Conservation (phyloP, 2,797 vertebrate genomes). For the Odontamblyopus rebecca region DNA sequence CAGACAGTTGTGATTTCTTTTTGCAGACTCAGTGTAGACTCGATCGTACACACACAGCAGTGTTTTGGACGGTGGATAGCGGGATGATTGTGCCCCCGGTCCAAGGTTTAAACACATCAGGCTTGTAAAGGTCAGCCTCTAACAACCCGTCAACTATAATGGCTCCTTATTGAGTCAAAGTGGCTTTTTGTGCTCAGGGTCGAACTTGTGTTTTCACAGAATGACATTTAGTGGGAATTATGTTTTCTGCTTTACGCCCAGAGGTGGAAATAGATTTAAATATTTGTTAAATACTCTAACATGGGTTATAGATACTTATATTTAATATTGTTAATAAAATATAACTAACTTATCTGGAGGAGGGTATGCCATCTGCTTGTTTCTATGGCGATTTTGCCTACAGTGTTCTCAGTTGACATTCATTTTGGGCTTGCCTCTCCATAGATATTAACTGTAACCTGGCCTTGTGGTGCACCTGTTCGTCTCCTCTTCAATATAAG, state of each 20-base stretch:
- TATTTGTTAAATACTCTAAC: neutral
- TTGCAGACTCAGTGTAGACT: conserved; percentile 37
- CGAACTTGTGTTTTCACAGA: conserved; percentile 49
- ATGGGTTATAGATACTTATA: neutral
- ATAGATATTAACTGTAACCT: too few species aligned
- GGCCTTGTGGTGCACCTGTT: too few species aligned
- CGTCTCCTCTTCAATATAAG: too few species aligned
- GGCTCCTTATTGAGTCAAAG: conserved; percentile 68
- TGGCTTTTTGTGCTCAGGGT: conserved; percentile 60
- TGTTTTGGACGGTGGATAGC: conserved; percentile 45
- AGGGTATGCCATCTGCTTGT: too few species aligned
- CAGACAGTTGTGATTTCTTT: conserved; percentile 60
- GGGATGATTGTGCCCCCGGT: conserved; percentile 30
- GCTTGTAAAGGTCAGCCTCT: conserved; percentile 67
- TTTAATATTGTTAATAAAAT: too few species aligned
- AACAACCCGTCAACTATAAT: conserved; percentile 71
- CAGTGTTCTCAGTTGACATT: too few species aligned
- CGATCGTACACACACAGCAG: conserved; percentile 38
- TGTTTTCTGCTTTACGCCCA: conserved; percentile 20
- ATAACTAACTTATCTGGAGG: too few species aligned
- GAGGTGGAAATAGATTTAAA: neutral
- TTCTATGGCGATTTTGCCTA: too few species aligned
- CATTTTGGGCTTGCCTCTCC: too few species aligned
- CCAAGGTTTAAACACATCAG: conserved; percentile 49
- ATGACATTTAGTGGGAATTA: conserved; percentile 62